Percentiles rank a stretch among this genome's conserved stretches.
Conservation (phyloP, 2,797 vertebrate species). For the Scolopax rusticola region DNA sequence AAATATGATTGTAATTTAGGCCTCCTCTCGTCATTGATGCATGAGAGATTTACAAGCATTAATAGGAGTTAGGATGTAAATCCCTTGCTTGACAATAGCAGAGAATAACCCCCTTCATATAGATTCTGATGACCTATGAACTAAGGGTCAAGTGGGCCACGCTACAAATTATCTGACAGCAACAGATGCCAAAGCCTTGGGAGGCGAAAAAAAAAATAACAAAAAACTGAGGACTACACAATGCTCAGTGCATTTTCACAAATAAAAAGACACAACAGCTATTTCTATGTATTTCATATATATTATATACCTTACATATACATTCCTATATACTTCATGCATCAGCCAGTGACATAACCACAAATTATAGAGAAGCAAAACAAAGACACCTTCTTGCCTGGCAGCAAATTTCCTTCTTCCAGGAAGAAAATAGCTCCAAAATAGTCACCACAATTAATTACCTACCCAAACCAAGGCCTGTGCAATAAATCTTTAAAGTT, state of each 20-base stretch:
- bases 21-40: constrained; percentile 60
- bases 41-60: constrained; percentile 75
- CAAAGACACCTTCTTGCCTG: constrained; percentile 49
- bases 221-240: background rate
- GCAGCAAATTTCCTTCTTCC: constrained; percentile 35
- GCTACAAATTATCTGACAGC: constrained; percentile 65
- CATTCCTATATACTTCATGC: background rate
- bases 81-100: constrained; percentile 64
- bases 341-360: background rate
- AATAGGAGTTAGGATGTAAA: constrained; percentile 73
- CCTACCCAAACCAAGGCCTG: background rate
- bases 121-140: constrained; percentile 75
- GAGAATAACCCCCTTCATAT: constrained; percentile 70
- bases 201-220: background rate
- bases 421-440: constrained; percentile 9
- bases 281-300: background rate
- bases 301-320: too few relatives aligned
- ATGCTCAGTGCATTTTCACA: background rate
- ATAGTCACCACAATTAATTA: constrained; percentile 59
- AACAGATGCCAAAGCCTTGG: constrained; percentile 57
- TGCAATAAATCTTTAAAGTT: constrained; percentile 40
- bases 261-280: background rate
- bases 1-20: constrained; percentile 73
- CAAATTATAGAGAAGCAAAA: constrained; percentile 48
- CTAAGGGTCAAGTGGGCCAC: constrained; percentile 69